These are phyloP conservation scores for Rhynchotus rufescens DNA, from an alignment of 2,797 vertebrate genomes.

Conservation along the genomic window DNA sequence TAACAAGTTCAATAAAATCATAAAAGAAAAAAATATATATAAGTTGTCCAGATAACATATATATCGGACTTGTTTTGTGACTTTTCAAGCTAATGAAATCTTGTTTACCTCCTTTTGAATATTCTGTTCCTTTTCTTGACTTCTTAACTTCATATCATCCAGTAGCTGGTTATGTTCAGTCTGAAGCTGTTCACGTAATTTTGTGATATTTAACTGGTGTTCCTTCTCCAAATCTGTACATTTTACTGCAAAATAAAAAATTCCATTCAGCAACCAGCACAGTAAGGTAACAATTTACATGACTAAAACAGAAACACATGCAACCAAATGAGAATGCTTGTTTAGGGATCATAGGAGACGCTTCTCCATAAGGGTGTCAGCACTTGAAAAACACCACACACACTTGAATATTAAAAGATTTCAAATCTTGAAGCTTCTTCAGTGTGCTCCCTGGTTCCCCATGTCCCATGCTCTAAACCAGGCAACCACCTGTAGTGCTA, in stretches of 20 bases:
- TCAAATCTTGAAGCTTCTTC: not conserved
- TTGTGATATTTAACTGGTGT: conserved; percentile 76
- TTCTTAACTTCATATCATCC: conserved; percentile 72
- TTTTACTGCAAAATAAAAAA: conserved; percentile 46
- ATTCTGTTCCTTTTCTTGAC: conserved; percentile 72
- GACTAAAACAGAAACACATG: not conserved
- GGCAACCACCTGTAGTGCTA: not conserved
- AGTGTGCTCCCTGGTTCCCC: not conserved
- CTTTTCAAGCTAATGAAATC: not conserved
- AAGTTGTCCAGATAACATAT: fast-evolving
- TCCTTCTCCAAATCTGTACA: conserved; percentile 76
- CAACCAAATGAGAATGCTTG: not conserved
- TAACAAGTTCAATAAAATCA: not conserved
- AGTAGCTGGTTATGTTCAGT: conserved; percentile 75
- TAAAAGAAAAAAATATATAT: not conserved
- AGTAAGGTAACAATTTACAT: not conserved
- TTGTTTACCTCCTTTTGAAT: conserved; percentile 83
- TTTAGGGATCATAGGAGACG: not conserved
- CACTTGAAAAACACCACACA: not conserved
- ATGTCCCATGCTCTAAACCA: not conserved
- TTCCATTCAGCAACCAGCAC: not conserved
- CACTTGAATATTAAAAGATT: not conserved
- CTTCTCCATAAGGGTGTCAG: not conserved
- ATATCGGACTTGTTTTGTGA: not conserved
- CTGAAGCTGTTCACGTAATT: conserved; percentile 73